A percentile compares a stretch with the other conserved stretches of the same genome.
Evolutionary conservation across 1,140 invertebrate species (phyloP).

Genomic region (Drosophila varians): DNA sequence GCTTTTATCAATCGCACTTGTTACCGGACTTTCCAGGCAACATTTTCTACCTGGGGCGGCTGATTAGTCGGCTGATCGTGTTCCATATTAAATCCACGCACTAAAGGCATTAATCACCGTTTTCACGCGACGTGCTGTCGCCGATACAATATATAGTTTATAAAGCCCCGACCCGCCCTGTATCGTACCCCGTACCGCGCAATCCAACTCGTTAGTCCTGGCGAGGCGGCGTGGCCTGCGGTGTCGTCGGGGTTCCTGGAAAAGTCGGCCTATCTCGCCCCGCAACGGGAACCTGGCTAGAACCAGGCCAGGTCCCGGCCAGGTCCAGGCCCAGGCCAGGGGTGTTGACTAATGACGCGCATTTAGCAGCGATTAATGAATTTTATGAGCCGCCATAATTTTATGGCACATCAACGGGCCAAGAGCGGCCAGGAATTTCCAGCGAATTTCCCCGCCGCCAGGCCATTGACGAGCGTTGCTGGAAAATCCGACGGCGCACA

Average conservation of each 20-base stretch:
- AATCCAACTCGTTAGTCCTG: slow-evolving; percentile 54
- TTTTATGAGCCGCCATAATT: slow-evolving; percentile 80
- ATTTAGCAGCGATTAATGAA: slow-evolving; percentile 81
- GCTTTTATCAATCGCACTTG: slow-evolving; percentile 70
- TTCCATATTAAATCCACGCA: slow-evolving; percentile 76
- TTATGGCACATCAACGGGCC: slow-evolving; percentile 75
- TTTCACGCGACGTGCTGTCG: slow-evolving; percentile 72
- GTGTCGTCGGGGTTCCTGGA: slow-evolving; percentile 51
- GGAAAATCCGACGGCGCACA: slow-evolving; percentile 36
- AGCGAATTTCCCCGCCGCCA: slow-evolving; percentile 67
- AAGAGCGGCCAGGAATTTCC: slow-evolving; percentile 57
- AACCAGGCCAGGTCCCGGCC: neutral
- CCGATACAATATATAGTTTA: slow-evolving; percentile 4
- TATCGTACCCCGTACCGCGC: neutral
- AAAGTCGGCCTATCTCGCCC: slow-evolving; percentile 43
- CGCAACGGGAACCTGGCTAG: slow-evolving; percentile 6
- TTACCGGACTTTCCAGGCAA: slow-evolving; percentile 58
- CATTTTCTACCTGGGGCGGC: slow-evolving; percentile 52
- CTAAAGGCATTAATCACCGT: slow-evolving; percentile 78
- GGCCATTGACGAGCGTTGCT: slow-evolving; percentile 53
- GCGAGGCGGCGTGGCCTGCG: slow-evolving; percentile 20
- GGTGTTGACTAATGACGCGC: slow-evolving; percentile 80
- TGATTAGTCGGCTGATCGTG: slow-evolving; percentile 44
- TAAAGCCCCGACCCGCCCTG: slow-evolving; percentile 12
- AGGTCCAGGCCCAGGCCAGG: slow-evolving; percentile 34